Evolutionary conservation across 2,113 vertebrate genomes (phyloP).

Genomic region (Oncorhynchus masou): DNA sequence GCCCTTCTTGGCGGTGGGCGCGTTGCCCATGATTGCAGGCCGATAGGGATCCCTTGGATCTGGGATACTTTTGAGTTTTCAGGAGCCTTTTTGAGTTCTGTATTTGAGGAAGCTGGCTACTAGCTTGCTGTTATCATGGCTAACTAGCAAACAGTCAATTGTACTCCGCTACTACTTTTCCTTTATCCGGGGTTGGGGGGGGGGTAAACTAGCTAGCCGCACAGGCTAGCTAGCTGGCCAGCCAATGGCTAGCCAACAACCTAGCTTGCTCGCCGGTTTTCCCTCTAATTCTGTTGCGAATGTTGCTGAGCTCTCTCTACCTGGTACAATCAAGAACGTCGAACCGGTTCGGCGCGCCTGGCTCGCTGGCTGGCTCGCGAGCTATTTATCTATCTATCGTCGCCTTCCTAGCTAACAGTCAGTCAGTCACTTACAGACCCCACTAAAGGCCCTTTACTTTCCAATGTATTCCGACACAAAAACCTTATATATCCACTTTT

Average conservation of each 20-base stretch:
- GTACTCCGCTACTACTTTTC: background rate
- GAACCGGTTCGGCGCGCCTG: conserved; percentile 29
- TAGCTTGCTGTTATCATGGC: conserved; percentile 70
- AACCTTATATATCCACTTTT: conserved; percentile 17
- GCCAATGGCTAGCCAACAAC: conserved; percentile 30
- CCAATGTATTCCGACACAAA: conserved; percentile 17
- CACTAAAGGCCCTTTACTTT: conserved; percentile 43
- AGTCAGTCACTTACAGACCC: conserved; percentile 19
- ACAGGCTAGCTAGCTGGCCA: conserved; percentile 48
- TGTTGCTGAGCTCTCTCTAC: conserved; percentile 16
- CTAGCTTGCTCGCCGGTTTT: conserved; percentile 28
- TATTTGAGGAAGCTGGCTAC: conserved; percentile 40
- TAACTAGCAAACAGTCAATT: conserved; percentile 46
- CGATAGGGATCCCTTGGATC: conserved; percentile 58
- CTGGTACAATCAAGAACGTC: conserved; percentile 44
- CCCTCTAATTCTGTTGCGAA: conserved; percentile 6
- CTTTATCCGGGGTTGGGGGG: background rate
- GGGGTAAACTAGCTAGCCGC: conserved; percentile 29
- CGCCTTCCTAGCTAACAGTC: background rate
- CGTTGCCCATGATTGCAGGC: conserved; percentile 88
- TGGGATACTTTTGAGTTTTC: background rate
- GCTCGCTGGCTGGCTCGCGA: background rate
- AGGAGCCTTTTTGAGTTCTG: conserved; percentile 42
- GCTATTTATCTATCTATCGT: no score
- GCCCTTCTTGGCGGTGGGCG: conserved; percentile 88